Conservation (phyloP, 1,140 invertebrate species). For the Harpegnathos saltator region DNA sequence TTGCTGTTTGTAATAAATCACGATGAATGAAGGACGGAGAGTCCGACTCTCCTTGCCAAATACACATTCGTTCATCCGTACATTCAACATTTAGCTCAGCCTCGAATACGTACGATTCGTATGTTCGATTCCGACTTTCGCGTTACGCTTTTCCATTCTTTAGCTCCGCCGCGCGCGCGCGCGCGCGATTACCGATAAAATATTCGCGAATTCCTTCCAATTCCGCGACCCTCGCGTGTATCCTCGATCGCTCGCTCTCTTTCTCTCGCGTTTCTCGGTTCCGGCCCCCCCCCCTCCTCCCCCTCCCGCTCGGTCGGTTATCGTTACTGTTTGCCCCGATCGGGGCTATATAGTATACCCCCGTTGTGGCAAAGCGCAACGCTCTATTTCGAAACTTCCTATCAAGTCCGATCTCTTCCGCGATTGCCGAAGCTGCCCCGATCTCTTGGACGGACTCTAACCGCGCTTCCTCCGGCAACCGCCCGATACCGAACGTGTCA, state of each 20-base stretch:
- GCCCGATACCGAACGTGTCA: conserved; percentile 31
- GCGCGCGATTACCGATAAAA: background rate
- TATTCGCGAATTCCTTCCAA: conserved; percentile 11
- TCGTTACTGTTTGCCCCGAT: conserved; percentile 26
- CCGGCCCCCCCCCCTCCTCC: background rate
- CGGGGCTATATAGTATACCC: conserved; percentile 8
- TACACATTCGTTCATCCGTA: too few species aligned
- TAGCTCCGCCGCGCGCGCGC: background rate
- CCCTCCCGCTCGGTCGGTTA: background rate
- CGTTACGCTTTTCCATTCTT: background rate
- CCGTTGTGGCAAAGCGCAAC: conserved; percentile 1
- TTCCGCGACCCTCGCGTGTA: conserved; percentile 10
- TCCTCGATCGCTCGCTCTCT: conserved; percentile 15
- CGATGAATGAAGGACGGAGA: too few species aligned
- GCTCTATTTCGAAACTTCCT: conserved; percentile 39
- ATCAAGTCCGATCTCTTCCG: conserved; percentile 43
- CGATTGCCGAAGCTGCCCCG: conserved; percentile 4
- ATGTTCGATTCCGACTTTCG: too few species aligned
- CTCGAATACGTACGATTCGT: conserved; percentile 2
- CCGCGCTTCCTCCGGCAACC: conserved; percentile 2
- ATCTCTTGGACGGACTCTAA: conserved; percentile 4
- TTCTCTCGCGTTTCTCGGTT: conserved; percentile 6
- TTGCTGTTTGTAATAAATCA: too few species aligned
- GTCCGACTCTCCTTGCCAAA: too few species aligned
- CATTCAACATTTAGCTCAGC: too few species aligned